Percentiles rank a stretch among this genome's conserved stretches.
Conservation (phyloP, 1,140 invertebrate genomes). For the Bombus cullumanus region DNA sequence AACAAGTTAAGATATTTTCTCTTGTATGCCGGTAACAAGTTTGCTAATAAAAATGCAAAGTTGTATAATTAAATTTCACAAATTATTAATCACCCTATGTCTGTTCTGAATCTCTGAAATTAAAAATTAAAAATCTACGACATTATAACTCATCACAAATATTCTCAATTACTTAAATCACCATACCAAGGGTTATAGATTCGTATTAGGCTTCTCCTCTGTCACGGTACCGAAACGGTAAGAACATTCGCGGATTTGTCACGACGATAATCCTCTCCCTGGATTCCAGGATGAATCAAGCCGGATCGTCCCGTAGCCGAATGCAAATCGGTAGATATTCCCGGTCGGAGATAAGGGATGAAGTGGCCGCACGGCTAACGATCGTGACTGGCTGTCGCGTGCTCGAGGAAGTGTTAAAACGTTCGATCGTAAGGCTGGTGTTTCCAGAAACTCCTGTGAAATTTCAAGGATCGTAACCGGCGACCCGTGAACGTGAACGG, state of each 20-base stretch:
- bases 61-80: too few species aligned
- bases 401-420: slow-evolving; percentile 55
- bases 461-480: slow-evolving; percentile 53
- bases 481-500: slow-evolving; percentile 42
- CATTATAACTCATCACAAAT: neutral
- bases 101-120: neutral
- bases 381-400: slow-evolving; percentile 24
- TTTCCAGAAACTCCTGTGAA: slow-evolving; percentile 46
- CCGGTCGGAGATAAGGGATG: slow-evolving; percentile 27
- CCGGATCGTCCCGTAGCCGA: slow-evolving; percentile 3
- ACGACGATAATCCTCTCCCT: neutral
- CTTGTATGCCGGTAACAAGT: too few species aligned
- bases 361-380: slow-evolving; percentile 45
- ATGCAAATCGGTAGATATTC: slow-evolving; percentile 60
- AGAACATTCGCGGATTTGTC: slow-evolving; percentile 11
- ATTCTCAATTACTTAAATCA: neutral
- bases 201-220: neutral
- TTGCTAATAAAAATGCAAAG: too few species aligned
- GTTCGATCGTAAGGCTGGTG: slow-evolving; percentile 34
- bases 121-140: neutral
- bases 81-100: neutral
- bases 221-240: neutral
- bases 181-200: neutral
- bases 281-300: slow-evolving; percentile 53
- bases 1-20: too few species aligned